Evolutionary conservation across 2,888 invertebrate genomes (phyloP).

Genomic region (Lycaena phlaeas): DNA sequence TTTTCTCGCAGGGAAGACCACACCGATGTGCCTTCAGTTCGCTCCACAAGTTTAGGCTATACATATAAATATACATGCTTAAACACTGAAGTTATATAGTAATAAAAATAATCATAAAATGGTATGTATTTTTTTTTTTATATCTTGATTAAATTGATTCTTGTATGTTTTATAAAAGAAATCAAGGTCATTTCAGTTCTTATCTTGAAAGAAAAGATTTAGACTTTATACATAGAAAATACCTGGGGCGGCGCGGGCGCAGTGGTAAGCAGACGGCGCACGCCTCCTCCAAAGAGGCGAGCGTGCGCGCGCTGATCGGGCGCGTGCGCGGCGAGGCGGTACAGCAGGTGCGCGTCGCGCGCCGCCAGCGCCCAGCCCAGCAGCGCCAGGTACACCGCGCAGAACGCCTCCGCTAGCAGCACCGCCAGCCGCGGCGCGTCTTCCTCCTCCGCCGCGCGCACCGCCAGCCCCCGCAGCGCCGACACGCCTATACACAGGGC

Average conservation of each 20-base stretch:
- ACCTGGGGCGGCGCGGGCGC: constrained; percentile 74
- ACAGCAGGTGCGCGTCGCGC: constrained; percentile 93
- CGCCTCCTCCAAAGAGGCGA: constrained; percentile 90
- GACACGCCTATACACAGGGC: constrained; percentile 93
- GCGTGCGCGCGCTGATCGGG: constrained; percentile 87
- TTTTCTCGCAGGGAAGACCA: constrained; percentile 88
- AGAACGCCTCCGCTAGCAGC: constrained; percentile 92
- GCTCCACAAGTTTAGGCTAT: constrained; percentile 69
- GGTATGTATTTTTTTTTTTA: too few species aligned
- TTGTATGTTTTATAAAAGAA: too few species aligned
- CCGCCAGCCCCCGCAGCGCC: constrained; percentile 89
- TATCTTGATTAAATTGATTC: too few species aligned
- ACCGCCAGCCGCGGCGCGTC: constrained; percentile 94
- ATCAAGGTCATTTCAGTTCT: too few species aligned
- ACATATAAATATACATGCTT: background rate
- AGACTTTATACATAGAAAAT: background rate
- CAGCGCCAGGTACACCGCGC: constrained; percentile 93
- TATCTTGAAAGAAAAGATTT: too few species aligned
- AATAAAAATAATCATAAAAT: too few species aligned
- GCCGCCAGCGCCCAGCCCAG: constrained; percentile 94
- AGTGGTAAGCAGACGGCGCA: constrained; percentile 86
- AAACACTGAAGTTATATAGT: too few species aligned
- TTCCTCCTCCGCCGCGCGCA: constrained; percentile 94
- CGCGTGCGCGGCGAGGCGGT: constrained; percentile 86
- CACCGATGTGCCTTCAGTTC: constrained; percentile 66